Percentiles rank a stretch among this genome's conserved stretches.
Conservation (phyloP, 2,797 vertebrate genomes). For the Arnoldichthys spilopterus region DNA sequence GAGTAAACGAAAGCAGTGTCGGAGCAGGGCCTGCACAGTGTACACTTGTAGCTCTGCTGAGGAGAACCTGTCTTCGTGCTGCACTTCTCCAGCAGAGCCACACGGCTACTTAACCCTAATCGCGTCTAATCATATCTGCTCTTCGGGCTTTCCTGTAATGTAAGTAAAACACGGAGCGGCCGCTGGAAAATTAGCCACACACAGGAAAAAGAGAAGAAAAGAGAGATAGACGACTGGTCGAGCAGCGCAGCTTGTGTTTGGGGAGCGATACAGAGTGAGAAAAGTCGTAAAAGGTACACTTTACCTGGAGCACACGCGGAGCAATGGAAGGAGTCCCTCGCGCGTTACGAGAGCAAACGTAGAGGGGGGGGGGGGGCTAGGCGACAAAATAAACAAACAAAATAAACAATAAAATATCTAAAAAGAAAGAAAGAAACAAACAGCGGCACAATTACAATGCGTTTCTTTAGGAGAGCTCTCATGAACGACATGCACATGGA, state of each 20-base stretch:
- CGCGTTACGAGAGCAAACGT: conserved; percentile 52
- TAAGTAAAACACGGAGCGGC: conserved; percentile 51
- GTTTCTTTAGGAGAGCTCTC: conserved; percentile 67
- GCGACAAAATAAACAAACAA: neutral
- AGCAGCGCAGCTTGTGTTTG: conserved; percentile 46
- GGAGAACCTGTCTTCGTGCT: conserved; percentile 37
- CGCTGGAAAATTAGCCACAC: conserved; percentile 50
- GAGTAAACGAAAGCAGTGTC: conserved; percentile 59
- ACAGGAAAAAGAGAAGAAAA: conserved; percentile 18
- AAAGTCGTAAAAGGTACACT: conserved; percentile 49
- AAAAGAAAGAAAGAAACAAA: too few species aligned
- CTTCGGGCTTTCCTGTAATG: conserved; percentile 46
- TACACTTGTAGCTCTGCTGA: neutral
- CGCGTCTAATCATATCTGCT: conserved; percentile 51
- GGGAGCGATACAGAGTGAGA: conserved; percentile 30
- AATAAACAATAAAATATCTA: too few species aligned
- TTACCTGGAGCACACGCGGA: conserved; percentile 53
- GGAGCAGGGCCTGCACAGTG: conserved; percentile 46
- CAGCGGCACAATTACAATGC: conserved; percentile 66
- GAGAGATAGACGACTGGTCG: conserved; percentile 46
- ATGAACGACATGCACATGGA: conserved; percentile 74
- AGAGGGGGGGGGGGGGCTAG: conserved; percentile 35
- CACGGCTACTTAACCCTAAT: conserved; percentile 49
- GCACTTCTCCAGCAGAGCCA: conserved; percentile 38
- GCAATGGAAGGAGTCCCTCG: conserved; percentile 32